Conservation (phyloP, 2,113 vertebrate species). For the Nyctereutes procyonoides region DNA sequence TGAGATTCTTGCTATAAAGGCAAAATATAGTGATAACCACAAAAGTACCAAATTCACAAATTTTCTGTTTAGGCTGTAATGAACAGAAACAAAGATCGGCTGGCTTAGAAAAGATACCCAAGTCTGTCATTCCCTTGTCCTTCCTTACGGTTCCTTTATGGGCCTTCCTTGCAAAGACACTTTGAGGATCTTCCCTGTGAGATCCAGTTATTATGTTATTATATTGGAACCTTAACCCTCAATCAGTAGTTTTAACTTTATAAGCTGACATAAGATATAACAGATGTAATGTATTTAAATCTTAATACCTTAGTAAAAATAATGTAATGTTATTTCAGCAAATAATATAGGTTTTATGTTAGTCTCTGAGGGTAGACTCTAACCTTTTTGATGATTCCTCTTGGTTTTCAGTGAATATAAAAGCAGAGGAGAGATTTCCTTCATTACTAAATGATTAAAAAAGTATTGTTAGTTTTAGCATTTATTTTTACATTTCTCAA, state of each 20-base stretch:
- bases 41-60: not conserved
- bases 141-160: not conserved
- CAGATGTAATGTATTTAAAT: slow-evolving; percentile 48
- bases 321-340: not conserved
- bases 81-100: not conserved
- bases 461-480: slow-evolving; percentile 44
- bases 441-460: not conserved
- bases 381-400: not conserved
- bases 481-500: not conserved
- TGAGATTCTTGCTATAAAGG: not conserved
- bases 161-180: not conserved
- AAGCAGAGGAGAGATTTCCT: not conserved
- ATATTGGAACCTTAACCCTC: not conserved
- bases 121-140: not conserved
- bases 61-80: slow-evolving; percentile 39
- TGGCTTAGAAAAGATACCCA: not conserved
- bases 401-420: slow-evolving; percentile 35
- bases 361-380: not conserved
- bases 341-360: not conserved
- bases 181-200: not conserved
- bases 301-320: not conserved
- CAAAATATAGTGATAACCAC: not conserved
- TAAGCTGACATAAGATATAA: not conserved
- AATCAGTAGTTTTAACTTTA: not conserved
- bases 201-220: not conserved